Percentiles rank a stretch among this genome's conserved stretches.
phyloP scores from a whole-genome alignment of 2,797 vertebrate genomes.

The Gouania willdenowi region DNA sequence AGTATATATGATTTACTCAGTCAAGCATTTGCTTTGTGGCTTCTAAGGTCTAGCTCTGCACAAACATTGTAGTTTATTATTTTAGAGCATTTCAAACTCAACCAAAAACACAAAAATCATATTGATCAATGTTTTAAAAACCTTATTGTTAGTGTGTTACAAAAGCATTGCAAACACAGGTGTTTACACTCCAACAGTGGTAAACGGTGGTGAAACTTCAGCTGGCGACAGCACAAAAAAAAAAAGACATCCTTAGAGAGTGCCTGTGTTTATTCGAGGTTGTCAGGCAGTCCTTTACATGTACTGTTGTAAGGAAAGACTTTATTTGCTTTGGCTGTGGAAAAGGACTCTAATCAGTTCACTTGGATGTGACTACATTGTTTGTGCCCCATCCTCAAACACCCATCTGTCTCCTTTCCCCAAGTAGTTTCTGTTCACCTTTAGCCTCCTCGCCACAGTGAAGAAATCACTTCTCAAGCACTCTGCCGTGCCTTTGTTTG shows the following conservation, averaged over 20 bases:
- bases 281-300: conserved; percentile 74
- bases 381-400: conserved; percentile 37
- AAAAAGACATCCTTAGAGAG: conserved; percentile 80
- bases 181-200: conserved; percentile 11
- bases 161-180: conserved; percentile 15
- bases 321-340: conserved; percentile 76
- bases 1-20: no score
- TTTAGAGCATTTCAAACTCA: conserved; percentile 1
- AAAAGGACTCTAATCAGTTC: conserved; percentile 70
- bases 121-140: background rate
- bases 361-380: conserved; percentile 51
- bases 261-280: conserved; percentile 72
- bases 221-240: conserved; percentile 61
- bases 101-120: background rate
- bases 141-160: conserved; percentile 6
- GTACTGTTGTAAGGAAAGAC: conserved; percentile 69
- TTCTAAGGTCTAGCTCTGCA: no score
- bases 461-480: no score
- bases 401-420: conserved; percentile 43
- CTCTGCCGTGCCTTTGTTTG: conserved; percentile 4
- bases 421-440: conserved; percentile 47
- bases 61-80: background rate
- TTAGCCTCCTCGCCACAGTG: conserved; percentile 41
- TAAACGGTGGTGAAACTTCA: conserved; percentile 47
- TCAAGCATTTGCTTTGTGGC: conserved; percentile 3